Evolutionary conservation across 2,113 vertebrate species (phyloP), one percentile per base, ranked within the genome.

Genomic region (Plecotus auritus): DNA sequence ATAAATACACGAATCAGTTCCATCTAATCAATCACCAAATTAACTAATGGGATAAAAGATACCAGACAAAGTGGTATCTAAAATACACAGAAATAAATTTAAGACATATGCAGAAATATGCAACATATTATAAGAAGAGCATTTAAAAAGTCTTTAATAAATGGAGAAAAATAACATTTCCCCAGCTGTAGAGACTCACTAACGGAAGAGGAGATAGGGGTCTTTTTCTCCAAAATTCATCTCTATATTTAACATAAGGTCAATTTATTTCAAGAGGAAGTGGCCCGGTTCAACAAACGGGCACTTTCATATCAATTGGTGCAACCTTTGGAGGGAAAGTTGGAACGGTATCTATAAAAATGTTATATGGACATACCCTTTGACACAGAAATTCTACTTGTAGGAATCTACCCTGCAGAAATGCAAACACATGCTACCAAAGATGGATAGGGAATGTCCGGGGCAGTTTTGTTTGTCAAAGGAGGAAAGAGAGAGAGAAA

Each of bases 141-240:
- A 94, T n/a, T 91, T 72, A 37, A 72, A 81, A 96, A 92, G 35
- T 61, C 61, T 84, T 42, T 64, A 74, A 37, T 28, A 91, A 93
- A 32, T 69, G 28, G 20, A 81, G 32, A 73, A 74, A 91, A 69
- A 51, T 8, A 83, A 32, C 22, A 73, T 45, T 69, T 92, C 74
- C 7, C 47, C 12, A 66, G 28, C 0, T 28, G 67, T 40, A 54
- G 87, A 84, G 70, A 23, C 32, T 89, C 16, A 89, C 32, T 87
- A 89, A 86, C 47, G 32, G 45, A 81, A 86, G 22, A 81, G 30
- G 54, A 69, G 51, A 74, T 12, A 88, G 26, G 85, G 4, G 1
- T 69, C 23, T 69, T 26, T 73, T 92, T 56, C 59, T 81, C 76
- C 9, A 67, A 74, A 95, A 85, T 64, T 64, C 76, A 76, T 59